Conservation (phyloP, 2,888 invertebrate genomes). For the Agrilus cyanescens region DNA sequence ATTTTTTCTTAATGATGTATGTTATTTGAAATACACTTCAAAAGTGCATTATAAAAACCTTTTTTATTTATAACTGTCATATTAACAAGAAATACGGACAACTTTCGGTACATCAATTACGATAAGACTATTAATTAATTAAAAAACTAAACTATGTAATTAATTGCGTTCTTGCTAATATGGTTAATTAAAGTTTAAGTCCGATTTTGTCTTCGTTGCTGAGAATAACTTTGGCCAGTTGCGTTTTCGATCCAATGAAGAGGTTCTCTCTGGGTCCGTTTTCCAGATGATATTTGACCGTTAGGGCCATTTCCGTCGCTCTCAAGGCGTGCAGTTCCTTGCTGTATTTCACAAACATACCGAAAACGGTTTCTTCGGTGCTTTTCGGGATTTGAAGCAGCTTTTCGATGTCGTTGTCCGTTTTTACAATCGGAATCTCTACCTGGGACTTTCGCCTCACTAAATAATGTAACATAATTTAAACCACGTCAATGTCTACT, state of each 20-base stretch:
- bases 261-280: constrained; percentile 32
- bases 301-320: constrained; percentile 69
- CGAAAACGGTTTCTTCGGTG: constrained; percentile 45
- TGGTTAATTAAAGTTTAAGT: constrained; percentile 4
- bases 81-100: neutral
- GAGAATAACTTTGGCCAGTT: constrained; percentile 46
- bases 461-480: constrained; percentile 22
- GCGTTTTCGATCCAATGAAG: constrained; percentile 41
- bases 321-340: constrained; percentile 58
- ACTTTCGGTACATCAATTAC: neutral
- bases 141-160: no score
- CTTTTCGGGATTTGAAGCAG: constrained; percentile 36
- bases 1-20: no score
- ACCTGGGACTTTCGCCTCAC: constrained; percentile 50
- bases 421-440: constrained; percentile 47
- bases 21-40: no score
- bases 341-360: constrained; percentile 56
- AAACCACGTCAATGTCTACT: neutral
- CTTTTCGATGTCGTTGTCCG: constrained; percentile 51
- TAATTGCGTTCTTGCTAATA: no score
- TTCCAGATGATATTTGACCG: constrained; percentile 37
- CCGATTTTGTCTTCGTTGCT: constrained; percentile 21
- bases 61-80: no score
- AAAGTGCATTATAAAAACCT: no score
- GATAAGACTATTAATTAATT: neutral